Evolutionary conservation across 2,797 vertebrate genomes (phyloP).

Genomic region (Esox lucius): DNA sequence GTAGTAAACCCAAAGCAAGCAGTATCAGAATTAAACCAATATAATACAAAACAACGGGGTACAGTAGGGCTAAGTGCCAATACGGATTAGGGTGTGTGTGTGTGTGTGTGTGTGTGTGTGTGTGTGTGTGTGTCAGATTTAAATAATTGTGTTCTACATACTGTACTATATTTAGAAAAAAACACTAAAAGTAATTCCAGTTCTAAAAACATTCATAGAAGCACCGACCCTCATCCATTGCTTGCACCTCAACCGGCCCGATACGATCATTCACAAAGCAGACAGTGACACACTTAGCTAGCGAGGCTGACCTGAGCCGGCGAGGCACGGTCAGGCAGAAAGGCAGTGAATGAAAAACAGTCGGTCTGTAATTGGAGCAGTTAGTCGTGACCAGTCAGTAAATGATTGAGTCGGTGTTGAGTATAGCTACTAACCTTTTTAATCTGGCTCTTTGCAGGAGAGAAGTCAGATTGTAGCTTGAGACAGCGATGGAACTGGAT

Average conservation of each 20-base stretch:
- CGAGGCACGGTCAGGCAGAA: background rate
- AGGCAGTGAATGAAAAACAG: background rate
- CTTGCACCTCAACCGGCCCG: background rate
- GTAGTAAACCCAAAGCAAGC: too few relatives aligned
- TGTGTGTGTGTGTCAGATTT: too few relatives aligned
- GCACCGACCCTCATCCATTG: background rate
- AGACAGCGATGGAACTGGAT: slow-evolving; percentile 82
- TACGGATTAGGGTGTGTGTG: too few relatives aligned
- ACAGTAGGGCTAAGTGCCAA: too few relatives aligned
- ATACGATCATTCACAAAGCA: background rate
- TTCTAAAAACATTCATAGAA: background rate
- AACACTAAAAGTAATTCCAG: background rate
- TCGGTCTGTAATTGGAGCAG: background rate
- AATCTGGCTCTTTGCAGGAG: slow-evolving; percentile 75
- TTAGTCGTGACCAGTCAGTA: background rate
- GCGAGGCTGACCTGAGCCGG: background rate
- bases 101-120: too few relatives aligned
- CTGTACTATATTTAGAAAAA: background rate
- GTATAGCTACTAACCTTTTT: slow-evolving; percentile 71
- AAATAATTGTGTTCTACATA: background rate
- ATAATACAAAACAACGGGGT: too few relatives aligned
- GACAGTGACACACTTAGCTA: background rate
- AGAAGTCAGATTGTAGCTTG: slow-evolving; percentile 76
- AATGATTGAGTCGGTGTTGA: background rate
- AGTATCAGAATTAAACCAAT: too few relatives aligned